A percentile compares a stretch with the other conserved stretches of the same genome.
These are phyloP conservation scores for Brachyrhaphis roseni DNA, from an alignment of 2,797 vertebrate genomes.

Conservation along the genomic window DNA sequence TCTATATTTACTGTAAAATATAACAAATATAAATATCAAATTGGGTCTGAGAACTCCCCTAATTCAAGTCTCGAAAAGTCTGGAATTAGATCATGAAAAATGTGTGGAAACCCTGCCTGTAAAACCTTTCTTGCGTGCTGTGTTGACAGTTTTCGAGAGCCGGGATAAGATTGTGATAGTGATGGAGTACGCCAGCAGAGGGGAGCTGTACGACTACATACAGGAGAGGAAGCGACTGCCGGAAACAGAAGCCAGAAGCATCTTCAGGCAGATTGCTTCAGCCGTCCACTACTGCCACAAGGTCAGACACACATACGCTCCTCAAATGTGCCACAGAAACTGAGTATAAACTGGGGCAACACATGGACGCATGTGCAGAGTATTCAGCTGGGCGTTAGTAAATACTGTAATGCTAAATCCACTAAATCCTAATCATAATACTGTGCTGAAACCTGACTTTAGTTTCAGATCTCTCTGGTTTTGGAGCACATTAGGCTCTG, in stretches of 20 bases:
- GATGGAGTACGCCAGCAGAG: constrained; percentile 85
- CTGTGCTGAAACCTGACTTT: constrained; percentile 71
- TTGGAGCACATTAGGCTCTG: constrained; percentile 61
- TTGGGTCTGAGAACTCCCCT: no score
- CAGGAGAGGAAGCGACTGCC: constrained; percentile 77
- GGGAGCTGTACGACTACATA: constrained; percentile 86
- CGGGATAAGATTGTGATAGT: constrained; percentile 87
- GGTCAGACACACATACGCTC: constrained; percentile 56
- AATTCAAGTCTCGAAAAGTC: background rate
- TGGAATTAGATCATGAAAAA: background rate
- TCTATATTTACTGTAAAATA: background rate
- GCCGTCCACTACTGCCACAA: constrained; percentile 87
- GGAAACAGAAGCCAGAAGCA: constrained; percentile 81
- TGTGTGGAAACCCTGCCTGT: background rate
- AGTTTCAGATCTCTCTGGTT: constrained; percentile 66
- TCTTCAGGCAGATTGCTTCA: constrained; percentile 85
- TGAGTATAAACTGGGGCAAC: constrained; percentile 18
- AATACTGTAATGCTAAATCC: constrained; percentile 59
- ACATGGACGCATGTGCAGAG: constrained; percentile 42
- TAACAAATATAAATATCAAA: background rate
- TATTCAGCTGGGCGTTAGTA: constrained; percentile 38
- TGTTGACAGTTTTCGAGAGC: constrained; percentile 83
- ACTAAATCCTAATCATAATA: constrained; percentile 71
- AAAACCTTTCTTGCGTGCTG: constrained; percentile 23
- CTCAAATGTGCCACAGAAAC: constrained; percentile 7